Percentiles rank a stretch among this genome's conserved stretches.
phyloP scores from a whole-genome alignment of 2,888 invertebrate species.

The Mystacides longicornis region DNA sequence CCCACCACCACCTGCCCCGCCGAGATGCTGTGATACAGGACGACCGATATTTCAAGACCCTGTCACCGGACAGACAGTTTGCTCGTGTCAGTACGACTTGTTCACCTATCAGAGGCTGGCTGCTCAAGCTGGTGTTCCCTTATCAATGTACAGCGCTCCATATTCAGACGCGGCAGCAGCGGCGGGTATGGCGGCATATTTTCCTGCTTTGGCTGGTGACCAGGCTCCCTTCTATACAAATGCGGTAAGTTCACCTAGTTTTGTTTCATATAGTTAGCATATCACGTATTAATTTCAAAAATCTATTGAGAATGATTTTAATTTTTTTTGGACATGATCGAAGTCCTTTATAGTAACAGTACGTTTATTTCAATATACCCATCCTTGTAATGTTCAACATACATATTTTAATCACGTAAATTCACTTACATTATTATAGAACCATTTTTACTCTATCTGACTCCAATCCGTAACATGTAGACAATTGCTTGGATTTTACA shows the following conservation, averaged over 20 bases:
- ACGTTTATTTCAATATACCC: no score
- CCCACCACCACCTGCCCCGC: conserved; percentile 35
- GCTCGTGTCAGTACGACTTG: conserved; percentile 86
- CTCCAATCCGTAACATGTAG: no score
- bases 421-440: no score
- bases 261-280: no score
- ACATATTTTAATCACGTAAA: no score
- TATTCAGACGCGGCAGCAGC: conserved; percentile 66
- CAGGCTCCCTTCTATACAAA: conserved; percentile 81
- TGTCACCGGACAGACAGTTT: conserved; percentile 79
- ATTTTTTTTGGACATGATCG: no score
- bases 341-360: no score
- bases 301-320: no score
- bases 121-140: conserved; percentile 56
- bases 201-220: conserved; percentile 76
- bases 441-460: no score
- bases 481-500: no score
- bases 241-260: conserved; percentile 80
- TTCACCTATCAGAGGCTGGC: conserved; percentile 77
- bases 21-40: conserved; percentile 86
- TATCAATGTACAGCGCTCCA: conserved; percentile 74
- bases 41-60: conserved; percentile 87
- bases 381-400: no score
- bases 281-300: no score
- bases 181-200: conserved; percentile 78